Conservation (phyloP, 2,113 vertebrate genomes). For the Cranoglanis bouderius region DNA sequence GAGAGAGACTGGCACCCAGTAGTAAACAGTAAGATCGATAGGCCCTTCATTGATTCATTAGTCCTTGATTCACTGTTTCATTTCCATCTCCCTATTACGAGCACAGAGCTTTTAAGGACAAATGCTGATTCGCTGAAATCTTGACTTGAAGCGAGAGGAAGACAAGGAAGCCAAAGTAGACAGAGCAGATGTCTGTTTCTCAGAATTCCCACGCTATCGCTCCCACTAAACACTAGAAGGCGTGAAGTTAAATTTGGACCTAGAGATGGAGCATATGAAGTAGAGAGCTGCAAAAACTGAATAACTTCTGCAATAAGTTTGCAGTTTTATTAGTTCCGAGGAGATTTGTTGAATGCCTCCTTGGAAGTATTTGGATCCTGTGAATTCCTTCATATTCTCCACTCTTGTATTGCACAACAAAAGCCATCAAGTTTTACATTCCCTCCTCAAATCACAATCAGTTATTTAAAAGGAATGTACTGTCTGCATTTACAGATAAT, state of each 20-base stretch:
- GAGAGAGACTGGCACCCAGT: slow-evolving; percentile 14
- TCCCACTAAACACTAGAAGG: slow-evolving; percentile 1
- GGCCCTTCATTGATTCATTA: slow-evolving; percentile 28
- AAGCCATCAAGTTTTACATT: background rate
- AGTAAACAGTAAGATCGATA: slow-evolving; percentile 34
- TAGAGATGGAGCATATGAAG: slow-evolving; percentile 1
- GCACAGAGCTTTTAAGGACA: background rate
- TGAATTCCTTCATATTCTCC: background rate
- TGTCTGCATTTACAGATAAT: background rate
- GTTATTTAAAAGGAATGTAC: background rate
- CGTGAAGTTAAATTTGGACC: slow-evolving; percentile 12
- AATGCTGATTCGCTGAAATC: slow-evolving; percentile 7
- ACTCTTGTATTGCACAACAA: background rate
- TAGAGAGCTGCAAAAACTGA: background rate
- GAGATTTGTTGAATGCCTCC: background rate
- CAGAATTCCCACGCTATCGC: slow-evolving; percentile 8
- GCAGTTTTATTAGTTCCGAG: background rate
- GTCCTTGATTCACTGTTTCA: background rate
- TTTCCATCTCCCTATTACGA: background rate
- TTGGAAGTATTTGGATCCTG: background rate
- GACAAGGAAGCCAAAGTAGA: slow-evolving; percentile 4
- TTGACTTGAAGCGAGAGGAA: background rate
- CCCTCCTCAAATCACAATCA: background rate
- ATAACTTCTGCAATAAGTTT: background rate
- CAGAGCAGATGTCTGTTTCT: background rate